Evolutionary conservation across 2,888 invertebrate species (phyloP).

Genomic region (Nasonovia ribisnigri): DNA sequence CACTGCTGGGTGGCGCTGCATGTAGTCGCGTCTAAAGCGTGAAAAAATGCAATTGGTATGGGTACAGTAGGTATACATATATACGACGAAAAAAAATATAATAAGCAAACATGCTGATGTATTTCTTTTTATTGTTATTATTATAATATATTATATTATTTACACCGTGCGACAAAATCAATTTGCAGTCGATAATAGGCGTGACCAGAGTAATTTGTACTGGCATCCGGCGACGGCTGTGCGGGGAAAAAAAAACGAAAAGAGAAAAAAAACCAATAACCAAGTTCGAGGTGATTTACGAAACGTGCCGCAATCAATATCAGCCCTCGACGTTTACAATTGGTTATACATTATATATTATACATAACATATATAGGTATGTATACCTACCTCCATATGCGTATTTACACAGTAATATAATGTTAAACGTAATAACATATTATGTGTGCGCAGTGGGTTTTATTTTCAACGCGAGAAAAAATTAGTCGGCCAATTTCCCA

Average conservation of each 20-base stretch:
- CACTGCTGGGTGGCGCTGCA: not conserved
- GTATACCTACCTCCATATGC: not conserved
- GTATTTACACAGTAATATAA: not conserved
- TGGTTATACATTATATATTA: not conserved
- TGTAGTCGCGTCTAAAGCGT: not conserved
- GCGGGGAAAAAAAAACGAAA: not conserved
- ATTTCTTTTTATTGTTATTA: constrained; percentile 15
- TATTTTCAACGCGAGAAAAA: not conserved
- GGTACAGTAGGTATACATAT: not conserved
- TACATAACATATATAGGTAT: not conserved
- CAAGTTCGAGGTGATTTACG: constrained; percentile 45
- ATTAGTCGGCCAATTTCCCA: constrained; percentile 51
- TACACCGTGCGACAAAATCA: constrained; percentile 47
- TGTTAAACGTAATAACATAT: not conserved
- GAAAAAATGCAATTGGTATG: not conserved
- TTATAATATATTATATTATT: not conserved
- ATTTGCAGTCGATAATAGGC: constrained; percentile 59
- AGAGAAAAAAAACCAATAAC: constrained; percentile 43
- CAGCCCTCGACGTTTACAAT: constrained; percentile 18
- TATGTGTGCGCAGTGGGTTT: not conserved
- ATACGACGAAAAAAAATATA: not conserved
- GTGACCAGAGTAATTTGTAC: constrained; percentile 55
- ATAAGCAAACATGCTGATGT: constrained; percentile 39
- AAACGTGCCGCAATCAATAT: constrained; percentile 53
- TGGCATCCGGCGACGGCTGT: constrained; percentile 6